phyloP scores from a whole-genome alignment of 1,140 invertebrate genomes.

The Macrobrachium nipponense region DNA sequence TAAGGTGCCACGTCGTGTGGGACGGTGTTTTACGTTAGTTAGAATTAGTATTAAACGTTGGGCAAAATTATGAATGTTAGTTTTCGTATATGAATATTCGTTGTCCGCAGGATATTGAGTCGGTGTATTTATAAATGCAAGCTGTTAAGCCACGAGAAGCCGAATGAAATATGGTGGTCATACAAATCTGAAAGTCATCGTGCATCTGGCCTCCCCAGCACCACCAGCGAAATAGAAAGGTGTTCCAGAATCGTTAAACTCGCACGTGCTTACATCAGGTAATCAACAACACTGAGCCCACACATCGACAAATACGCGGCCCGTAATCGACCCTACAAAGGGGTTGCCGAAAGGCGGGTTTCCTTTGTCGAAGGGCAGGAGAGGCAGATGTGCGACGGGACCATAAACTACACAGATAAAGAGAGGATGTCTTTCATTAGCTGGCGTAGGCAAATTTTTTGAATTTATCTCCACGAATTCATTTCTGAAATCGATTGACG shows the following conservation, averaged over 20 bases:
- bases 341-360: neutral
- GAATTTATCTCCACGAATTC: too few relatives aligned
- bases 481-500: too few relatives aligned
- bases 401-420: too few relatives aligned
- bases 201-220: neutral
- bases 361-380: neutral
- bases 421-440: too few relatives aligned
- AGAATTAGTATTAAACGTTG: neutral
- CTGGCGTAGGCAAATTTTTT: too few relatives aligned
- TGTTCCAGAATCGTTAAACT: conserved; percentile 59
- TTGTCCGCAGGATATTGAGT: too few relatives aligned
- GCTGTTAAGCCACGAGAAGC: too few relatives aligned
- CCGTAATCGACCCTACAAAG: neutral
- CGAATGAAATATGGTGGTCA: too few relatives aligned
- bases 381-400: neutral
- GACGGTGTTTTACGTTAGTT: neutral
- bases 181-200: neutral
- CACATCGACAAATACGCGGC: conserved; percentile 8
- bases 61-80: neutral
- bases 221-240: conserved; percentile 28
- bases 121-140: too few relatives aligned
- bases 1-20: conserved; percentile 19
- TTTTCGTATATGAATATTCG: too few relatives aligned
- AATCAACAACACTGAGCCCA: conserved; percentile 35
- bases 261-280: conserved; percentile 59